phyloP scores from a whole-genome alignment of 1,140 invertebrate genomes.

The Ooceraea biroi region DNA sequence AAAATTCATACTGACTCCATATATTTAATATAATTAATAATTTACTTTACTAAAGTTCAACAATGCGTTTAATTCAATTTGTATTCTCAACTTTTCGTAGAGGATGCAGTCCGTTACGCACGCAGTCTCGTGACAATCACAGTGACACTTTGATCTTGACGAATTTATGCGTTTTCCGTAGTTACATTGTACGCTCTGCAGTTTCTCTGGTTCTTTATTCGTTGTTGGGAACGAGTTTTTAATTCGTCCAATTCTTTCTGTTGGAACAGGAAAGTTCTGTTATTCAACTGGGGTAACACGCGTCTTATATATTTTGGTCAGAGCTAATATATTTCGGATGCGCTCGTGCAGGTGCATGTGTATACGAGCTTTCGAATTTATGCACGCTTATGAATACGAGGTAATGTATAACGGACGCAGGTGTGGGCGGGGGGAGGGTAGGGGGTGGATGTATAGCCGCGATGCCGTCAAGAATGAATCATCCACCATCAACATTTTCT shows the following conservation, averaged over 20 bases:
- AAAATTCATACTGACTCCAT: not conserved
- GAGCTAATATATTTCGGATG: constrained; percentile 51
- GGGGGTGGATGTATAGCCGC: constrained; percentile 40
- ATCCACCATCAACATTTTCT: constrained; percentile 45
- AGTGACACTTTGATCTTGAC: not conserved
- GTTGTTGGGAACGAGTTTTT: constrained; percentile 8
- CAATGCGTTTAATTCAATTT: not conserved
- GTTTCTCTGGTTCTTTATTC: constrained; percentile 8
- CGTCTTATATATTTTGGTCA: constrained; percentile 62
- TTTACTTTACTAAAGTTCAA: not conserved
- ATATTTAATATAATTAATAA: not conserved
- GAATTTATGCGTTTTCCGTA: constrained; percentile 13
- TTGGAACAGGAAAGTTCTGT: constrained; percentile 43
- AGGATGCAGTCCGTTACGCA: not conserved
- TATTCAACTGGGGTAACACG: constrained; percentile 38
- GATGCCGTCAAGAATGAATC: constrained; percentile 48
- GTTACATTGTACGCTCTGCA: not conserved
- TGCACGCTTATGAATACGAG: constrained; percentile 63
- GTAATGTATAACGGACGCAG: constrained; percentile 61
- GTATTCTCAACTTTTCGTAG: not conserved
- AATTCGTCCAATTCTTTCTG: constrained; percentile 38
- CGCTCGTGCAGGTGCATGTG: constrained; percentile 29
- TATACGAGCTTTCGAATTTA: constrained; percentile 64
- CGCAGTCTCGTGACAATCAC: constrained; percentile 8
- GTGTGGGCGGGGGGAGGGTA: not conserved